phyloP scores from a whole-genome alignment of 2,888 invertebrate species.

The Vanessa cardui region DNA sequence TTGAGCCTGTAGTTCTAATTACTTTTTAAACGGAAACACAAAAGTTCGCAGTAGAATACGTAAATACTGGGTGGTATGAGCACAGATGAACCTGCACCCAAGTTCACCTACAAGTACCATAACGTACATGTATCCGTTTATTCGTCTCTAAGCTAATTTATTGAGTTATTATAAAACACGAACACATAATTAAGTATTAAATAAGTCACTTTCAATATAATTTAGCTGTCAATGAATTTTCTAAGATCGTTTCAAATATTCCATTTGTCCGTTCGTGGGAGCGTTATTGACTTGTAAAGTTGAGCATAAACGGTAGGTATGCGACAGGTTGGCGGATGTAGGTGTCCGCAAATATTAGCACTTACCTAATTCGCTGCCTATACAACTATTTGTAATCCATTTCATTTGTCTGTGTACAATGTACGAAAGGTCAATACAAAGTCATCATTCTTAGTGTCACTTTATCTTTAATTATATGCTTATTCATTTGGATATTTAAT shows the following conservation, averaged over 20 bases:
- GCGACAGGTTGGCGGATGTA: slow-evolving; percentile 75
- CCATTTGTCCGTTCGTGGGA: slow-evolving; percentile 53
- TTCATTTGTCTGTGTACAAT: neutral
- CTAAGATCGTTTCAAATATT: slow-evolving; percentile 24
- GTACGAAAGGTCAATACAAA: neutral
- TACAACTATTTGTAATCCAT: slow-evolving; percentile 35
- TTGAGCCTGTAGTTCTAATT: too few species aligned
- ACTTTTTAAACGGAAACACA: too few species aligned
- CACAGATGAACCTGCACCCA: too few species aligned
- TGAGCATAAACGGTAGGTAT: slow-evolving; percentile 50
- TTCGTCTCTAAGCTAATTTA: too few species aligned
- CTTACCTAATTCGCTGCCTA: slow-evolving; percentile 68
- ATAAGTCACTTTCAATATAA: neutral
- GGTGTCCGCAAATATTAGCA: slow-evolving; percentile 79
- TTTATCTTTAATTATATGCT: too few species aligned
- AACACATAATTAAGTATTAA: too few species aligned
- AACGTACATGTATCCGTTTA: too few species aligned
- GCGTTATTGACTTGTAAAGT: slow-evolving; percentile 66
- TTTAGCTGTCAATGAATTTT: slow-evolving; percentile 3
- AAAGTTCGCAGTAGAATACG: too few species aligned
- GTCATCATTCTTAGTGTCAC: neutral
- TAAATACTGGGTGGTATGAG: too few species aligned
- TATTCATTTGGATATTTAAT: too few species aligned
- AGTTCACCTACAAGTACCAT: too few species aligned
- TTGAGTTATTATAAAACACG: too few species aligned